Conservation (phyloP, 2,888 invertebrate species). For the Vesta saturnalis region DNA sequence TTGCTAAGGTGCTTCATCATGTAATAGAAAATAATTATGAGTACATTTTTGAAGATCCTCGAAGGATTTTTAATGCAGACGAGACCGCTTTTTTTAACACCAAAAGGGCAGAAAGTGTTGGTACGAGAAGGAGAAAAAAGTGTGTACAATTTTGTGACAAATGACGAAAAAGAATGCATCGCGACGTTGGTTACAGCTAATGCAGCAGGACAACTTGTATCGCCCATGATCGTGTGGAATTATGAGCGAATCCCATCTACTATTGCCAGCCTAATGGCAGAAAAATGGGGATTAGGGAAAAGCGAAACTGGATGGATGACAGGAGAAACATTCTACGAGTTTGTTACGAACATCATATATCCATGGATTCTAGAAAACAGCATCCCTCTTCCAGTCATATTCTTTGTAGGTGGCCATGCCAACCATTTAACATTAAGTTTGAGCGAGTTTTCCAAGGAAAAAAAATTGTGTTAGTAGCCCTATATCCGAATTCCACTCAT, state of each 20-base stretch:
- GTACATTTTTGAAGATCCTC: background rate
- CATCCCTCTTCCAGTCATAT: background rate
- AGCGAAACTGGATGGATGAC: too few relatives aligned
- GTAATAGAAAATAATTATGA: too few relatives aligned
- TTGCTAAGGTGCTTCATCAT: background rate
- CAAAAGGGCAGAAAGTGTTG: background rate
- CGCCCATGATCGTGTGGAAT: background rate
- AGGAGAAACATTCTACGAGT: too few relatives aligned
- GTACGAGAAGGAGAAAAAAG: background rate
- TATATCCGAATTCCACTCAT: background rate
- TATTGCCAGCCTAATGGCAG: background rate
- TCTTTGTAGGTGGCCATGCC: background rate
- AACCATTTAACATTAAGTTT: background rate
- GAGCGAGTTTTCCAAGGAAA: background rate
- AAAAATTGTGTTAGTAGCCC: background rate
- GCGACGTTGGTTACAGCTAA: too few relatives aligned
- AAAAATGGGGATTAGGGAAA: background rate
- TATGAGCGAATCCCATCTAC: too few relatives aligned
- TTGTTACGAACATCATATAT: background rate
- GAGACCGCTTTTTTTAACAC: background rate
- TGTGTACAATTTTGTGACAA: background rate
- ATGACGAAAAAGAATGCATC: background rate
- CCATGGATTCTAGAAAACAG: background rate
- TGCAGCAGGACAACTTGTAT: background rate
- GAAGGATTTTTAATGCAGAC: background rate